Evolutionary conservation across 2,888 invertebrate genomes (phyloP), one percentile per base, ranked within the genome.

Genomic region (Drosophila hamatofila): DNA sequence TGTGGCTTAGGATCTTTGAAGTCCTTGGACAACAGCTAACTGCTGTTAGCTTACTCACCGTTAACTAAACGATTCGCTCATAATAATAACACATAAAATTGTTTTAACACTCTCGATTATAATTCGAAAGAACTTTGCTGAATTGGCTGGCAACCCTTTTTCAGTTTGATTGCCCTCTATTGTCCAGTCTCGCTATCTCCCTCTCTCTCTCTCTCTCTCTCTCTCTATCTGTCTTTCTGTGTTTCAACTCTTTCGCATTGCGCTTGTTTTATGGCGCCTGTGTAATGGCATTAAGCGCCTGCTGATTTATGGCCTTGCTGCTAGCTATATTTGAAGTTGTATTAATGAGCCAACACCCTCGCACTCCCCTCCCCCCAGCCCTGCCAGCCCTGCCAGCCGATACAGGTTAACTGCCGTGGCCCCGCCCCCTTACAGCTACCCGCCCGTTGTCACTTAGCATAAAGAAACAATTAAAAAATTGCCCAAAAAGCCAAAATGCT

Each of bases 401-500:
- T 30, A 12, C 48, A 49, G 48, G 48, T 49, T 49, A 49, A 33
- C 49, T 30, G 30, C 18, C 41, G 16, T 14, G 9, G n/a, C 30
- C 41, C n/a, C 39, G 25, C 25, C 21, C 42, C 21, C 42, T 6
- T 14, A 18, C 57, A 25, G 25, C 30, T 25, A 8, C n/a, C 52
- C 63, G 21, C 41, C 69, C 71, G 78, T 76, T 85, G 89, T 77
- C 89, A 83, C 90, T 91, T 91, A 87, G 83, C 91, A 91, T 91
- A 91, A 91, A 91, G 91, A 90, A 91, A 89, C 91, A 91, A 91
- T 91, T 91, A 91, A 90, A 86, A 80, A 87, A 84, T 75, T 83
- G 83, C 75, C 81, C 75, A 80, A 85, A 85, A 86, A 81, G 75
- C 83, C 73, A 74, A 86, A 86, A 88, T 75, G 78, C 78, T 79